Base-by-base conservation (phyloP, 1,140 invertebrate species). In the Radopholus similis region DNA sequence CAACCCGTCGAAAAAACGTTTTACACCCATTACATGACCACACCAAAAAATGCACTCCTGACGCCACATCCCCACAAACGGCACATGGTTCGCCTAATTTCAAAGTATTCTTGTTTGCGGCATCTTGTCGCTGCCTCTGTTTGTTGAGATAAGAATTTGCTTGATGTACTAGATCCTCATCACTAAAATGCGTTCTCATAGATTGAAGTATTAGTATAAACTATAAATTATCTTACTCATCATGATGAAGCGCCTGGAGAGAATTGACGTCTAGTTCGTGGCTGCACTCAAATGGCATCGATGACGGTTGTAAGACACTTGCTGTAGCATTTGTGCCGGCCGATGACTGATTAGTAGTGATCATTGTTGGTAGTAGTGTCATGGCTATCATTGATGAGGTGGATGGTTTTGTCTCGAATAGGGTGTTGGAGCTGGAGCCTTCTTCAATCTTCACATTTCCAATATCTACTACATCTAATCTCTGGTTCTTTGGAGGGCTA, bases 51-150 rank as follows among this genome's bases (percentile, higher is more conserved):
- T 75, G 71, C n/a, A 81, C 77, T 34, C 77, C 78, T n/a, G 71
- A 74, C 9, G 78, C 78, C 11, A 58, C 55, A 68, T 80, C 78
- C 21, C 72, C 77, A 51, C 78, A 80, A 21, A 80, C 78, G 4
- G 56, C 64, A 64, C 78, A 80, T 4, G 64, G 55, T 26, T 74
- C 70, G 37, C 76, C 76, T 80, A 15, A 68, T 23, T 55, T 59
- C 15, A 75, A 72, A 18, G 66, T 77, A 57, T 68, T 67, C 23
- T 64, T 77, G 40, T 73, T 67, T 34, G 34, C 26, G 18, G 37
- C 49, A 42, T 75, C 56, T 55, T 77, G 60, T 21, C 53, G 71
- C n/a, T 18, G 53, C 34, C 38, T 74, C 56, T 75, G 73, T 34
- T 76, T 77, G 53, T 51, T 32, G 13, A 76, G 55, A 9, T 51